Base-by-base conservation (phyloP, 2,113 vertebrate species). In the Callaeas wilsoni region DNA sequence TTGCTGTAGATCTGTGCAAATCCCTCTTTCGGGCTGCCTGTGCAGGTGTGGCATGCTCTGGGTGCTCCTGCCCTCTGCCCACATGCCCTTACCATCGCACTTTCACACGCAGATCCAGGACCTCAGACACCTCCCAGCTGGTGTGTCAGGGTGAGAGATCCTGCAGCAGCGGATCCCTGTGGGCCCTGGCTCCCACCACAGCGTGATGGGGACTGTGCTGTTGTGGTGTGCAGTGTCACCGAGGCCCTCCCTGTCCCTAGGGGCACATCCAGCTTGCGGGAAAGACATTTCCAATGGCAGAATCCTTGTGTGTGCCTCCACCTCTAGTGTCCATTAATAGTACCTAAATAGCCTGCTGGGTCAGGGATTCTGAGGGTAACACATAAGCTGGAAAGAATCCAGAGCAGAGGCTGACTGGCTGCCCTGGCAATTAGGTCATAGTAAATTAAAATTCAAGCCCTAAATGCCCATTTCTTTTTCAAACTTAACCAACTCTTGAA, bases 141-240 rank as follows among this genome's bases (percentile, higher is more conserved):
- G 8, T 32, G 50, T 56, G 63, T 4, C 52, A 68, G 42, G n/a
- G 42, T 27, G 63, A 47, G 41, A 57, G 32, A 5, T 57, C 22
- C 78, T 39, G 37, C 1, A 25, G 27, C 55, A 69, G 13, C 6
- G 27, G 23, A 21, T 25, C 29, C 79, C 70, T 41, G 47, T 63
- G 65, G 65, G 57, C 30, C 18, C 35, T n/a, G 49, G 20, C 17
- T 67, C 52, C 73, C 53, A 53, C 29, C 32, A 12, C 7, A 16
- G 44, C 0, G 0, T 3, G 14, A 12, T 33, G 44, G 52, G 27
- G 29, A 30, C 78, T 15, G 41, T 76, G 5, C 33, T 0, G 0
- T 32, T 12, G 9, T 1, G 6, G 8, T 42, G 32, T 4, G 1
- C 14, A 62, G 62, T 29, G 27, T n/a, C n/a, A 30, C 50, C 0